A percentile compares a stretch with the other conserved stretches of the same genome.
Conservation (phyloP, 2,888 invertebrate species). For the Ectropis crepuscularia region DNA sequence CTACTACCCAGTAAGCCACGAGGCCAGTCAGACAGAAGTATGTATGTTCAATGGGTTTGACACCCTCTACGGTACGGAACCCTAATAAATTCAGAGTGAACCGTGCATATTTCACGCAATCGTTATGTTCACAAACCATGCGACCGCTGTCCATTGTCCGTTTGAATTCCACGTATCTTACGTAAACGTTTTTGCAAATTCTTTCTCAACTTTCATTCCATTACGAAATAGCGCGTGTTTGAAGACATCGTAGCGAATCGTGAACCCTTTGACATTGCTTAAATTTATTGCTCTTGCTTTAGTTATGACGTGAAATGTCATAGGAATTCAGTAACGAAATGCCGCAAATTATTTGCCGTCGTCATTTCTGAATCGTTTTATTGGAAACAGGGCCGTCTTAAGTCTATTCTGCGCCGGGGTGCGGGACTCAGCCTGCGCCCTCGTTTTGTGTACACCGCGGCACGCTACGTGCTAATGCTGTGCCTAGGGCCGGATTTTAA, state of each 20-base stretch:
- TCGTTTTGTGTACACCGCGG: too few species aligned
- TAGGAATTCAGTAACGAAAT: conserved; percentile 7
- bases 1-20: too few species aligned
- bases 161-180: conserved; percentile 49
- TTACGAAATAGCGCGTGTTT: conserved; percentile 58
- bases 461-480: too few species aligned
- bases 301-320: conserved; percentile 19
- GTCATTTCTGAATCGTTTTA: background rate
- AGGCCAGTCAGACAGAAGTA: too few species aligned
- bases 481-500: too few species aligned
- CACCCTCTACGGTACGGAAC: too few species aligned
- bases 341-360: background rate
- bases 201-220: conserved; percentile 64
- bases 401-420: too few species aligned
- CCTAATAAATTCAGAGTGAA: too few species aligned
- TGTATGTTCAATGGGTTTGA: too few species aligned
- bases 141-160: conserved; percentile 43
- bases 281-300: conserved; percentile 7
- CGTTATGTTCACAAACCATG: conserved; percentile 49
- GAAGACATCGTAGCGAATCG: conserved; percentile 32
- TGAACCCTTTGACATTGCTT: conserved; percentile 23
- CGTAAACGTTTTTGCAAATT: conserved; percentile 56
- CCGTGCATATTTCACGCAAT: conserved; percentile 42
- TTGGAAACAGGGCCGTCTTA: too few species aligned
- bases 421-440: too few species aligned